These are phyloP conservation scores for Drosophila longiperda DNA, from an alignment of 2,888 invertebrate genomes.

Conservation along the genomic window DNA sequence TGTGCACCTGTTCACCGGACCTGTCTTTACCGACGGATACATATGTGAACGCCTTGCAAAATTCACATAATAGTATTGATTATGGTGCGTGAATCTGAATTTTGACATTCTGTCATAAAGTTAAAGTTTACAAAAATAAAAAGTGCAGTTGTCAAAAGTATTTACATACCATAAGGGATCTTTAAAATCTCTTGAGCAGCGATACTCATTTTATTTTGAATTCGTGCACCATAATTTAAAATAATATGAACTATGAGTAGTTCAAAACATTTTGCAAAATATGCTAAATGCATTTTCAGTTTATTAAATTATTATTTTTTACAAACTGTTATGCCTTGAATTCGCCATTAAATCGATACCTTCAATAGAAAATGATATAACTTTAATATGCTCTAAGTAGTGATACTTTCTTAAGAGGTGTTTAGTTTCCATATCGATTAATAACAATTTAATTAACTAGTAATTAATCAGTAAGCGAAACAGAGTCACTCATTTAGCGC, in stretches of 20 bases:
- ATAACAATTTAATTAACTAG: not conserved
- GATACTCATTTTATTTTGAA: not conserved
- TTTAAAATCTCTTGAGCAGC: not conserved
- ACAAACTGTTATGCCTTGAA: not conserved
- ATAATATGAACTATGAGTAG: not conserved
- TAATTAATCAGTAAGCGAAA: not conserved
- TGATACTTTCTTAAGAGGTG: not conserved
- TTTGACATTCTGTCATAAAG: not conserved
- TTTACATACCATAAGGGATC: not conserved
- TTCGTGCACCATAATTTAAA: not conserved
- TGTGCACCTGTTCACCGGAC: constrained; percentile 25
- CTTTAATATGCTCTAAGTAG: not conserved
- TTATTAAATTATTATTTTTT: not conserved
- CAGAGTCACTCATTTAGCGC: not conserved
- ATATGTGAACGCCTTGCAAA: constrained; percentile 80
- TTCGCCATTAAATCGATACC: not conserved
- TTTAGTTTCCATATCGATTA: not conserved
- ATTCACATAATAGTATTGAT: constrained; percentile 72
- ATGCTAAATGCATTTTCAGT: too few relatives aligned
- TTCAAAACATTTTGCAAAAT: not conserved
- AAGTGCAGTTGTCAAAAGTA: not conserved
- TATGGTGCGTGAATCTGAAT: constrained; percentile 55
- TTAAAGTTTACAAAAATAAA: not conserved
- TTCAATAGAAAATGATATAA: not conserved
- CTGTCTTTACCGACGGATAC: constrained; percentile 68